Evolutionary conservation across 1,140 invertebrate species (phyloP).

Genomic region (Heliconius hermathena): DNA sequence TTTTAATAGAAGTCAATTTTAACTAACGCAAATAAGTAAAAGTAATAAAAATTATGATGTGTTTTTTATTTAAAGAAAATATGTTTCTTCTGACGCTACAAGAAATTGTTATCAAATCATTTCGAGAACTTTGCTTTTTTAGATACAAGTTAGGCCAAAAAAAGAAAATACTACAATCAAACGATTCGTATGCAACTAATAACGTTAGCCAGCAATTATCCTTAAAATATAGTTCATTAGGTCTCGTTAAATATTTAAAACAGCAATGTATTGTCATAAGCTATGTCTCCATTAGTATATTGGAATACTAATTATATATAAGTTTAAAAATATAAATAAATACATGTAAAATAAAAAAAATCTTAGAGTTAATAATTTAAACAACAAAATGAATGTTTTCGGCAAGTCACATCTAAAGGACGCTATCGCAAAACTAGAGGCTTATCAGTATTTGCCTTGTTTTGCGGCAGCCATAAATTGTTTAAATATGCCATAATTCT

Average conservation of each 20-base stretch:
- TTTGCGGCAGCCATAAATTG: slow-evolving; percentile 76
- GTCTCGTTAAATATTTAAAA: slow-evolving; percentile 78
- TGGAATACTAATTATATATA: slow-evolving; percentile 18
- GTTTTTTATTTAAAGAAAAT: background rate
- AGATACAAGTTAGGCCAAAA: slow-evolving; percentile 20
- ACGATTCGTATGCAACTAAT: slow-evolving; percentile 74
- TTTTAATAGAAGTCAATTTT: too few species aligned
- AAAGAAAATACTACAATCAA: slow-evolving; percentile 54
- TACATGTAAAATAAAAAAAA: slow-evolving; percentile 16
- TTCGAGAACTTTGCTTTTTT: slow-evolving; percentile 42
- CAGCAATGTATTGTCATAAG: slow-evolving; percentile 36
- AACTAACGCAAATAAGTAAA: too few species aligned
- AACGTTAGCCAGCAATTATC: slow-evolving; percentile 62
- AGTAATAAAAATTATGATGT: too few species aligned
- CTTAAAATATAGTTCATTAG: slow-evolving; percentile 74
- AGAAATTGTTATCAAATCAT: slow-evolving; percentile 45
- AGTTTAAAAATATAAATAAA: slow-evolving; percentile 21
- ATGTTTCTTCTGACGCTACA: slow-evolving; percentile 33
- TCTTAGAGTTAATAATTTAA: background rate
- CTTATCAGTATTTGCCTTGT: slow-evolving; percentile 72
- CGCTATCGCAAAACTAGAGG: slow-evolving; percentile 66
- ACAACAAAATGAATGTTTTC: slow-evolving; percentile 42
- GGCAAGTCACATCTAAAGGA: slow-evolving; percentile 58
- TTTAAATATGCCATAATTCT: slow-evolving; percentile 79
- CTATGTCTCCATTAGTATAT: slow-evolving; percentile 40